Evolutionary conservation across 2,888 invertebrate species (phyloP), one percentile per base, ranked within the genome.

Genomic region (Ornithoptera alexandrae): DNA sequence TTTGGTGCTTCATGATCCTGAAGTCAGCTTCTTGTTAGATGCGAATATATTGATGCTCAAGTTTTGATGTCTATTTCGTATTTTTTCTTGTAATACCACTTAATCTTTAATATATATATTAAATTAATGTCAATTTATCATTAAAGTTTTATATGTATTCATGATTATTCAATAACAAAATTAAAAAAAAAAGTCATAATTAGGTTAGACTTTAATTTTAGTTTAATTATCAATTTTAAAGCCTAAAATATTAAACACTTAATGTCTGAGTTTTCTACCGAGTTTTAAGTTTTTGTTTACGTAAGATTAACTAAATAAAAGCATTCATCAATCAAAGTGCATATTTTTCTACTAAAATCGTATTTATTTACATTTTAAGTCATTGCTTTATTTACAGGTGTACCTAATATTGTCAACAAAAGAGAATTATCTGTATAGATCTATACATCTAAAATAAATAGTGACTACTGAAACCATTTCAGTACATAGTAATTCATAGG

Each of bases 351-450:
- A 67, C 62, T 39, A 59, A 57, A 61, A 56, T 62, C 61, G 67
- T 67, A 59, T 12, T 42, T 65, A 65, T 65, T 65, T 65, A 69
- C 69, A 69, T 24, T 56, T 15, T 3, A 24, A 61, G 18, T 61
- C 56, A 61, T 5, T 30, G n/a, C 39, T 56, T 30, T 69, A 69
- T 50, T 57, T 69, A 68, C 64, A 63, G 10, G 50, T 60, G 46
- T 65, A 67, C 69, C 62, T 24, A 68, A 65, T 56, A 67, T 56
- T 65, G 53, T 67, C 36, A 72, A 66, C 57, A 57, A 57, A 50
- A 20, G 8, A 20, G 20, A 20, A 57, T 6, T 57, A 50, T 57
- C 20, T 57, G 18, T 57, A 57, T 57, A 20, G n/a, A 56, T 3
- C n/a, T 6, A 57, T 57, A 20, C 20, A 65, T 65, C 36, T 61